Evolutionary conservation across 2,888 invertebrate species (phyloP).

Genomic region (Cephus pygmeus): DNA sequence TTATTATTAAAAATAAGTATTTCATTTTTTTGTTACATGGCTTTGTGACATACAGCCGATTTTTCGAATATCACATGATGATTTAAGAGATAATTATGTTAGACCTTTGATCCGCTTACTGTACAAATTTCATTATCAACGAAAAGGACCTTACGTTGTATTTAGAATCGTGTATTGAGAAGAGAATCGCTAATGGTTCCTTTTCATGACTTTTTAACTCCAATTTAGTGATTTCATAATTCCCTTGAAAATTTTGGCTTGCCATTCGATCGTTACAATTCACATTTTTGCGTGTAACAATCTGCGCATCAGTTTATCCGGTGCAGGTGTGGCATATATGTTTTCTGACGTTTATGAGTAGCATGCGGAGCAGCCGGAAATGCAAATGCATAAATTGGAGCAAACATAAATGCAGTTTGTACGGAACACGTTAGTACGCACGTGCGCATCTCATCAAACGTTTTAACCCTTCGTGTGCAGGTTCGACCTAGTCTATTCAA

Average conservation of each 20-base stretch:
- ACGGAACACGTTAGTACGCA: neutral
- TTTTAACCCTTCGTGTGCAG: neutral
- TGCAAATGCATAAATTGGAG: constrained; percentile 29
- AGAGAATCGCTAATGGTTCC: too few species aligned
- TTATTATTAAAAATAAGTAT: too few species aligned
- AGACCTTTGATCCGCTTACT: neutral
- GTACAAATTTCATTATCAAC: too few species aligned
- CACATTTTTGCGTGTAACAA: neutral
- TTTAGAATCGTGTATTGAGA: too few species aligned
- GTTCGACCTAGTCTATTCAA: neutral
- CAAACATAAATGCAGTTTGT: constrained; percentile 18
- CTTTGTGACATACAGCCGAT: too few species aligned
- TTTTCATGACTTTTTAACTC: neutral
- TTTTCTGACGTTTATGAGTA: constrained; percentile 13
- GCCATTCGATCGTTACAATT: neutral
- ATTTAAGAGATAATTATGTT: neutral
- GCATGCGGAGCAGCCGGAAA: constrained; percentile 8
- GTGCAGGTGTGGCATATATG: constrained; percentile 22
- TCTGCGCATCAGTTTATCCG: constrained; percentile 3
- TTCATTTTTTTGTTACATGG: too few species aligned
- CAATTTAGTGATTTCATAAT: neutral
- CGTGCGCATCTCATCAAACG: neutral
- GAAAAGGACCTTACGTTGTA: too few species aligned
- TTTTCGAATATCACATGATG: neutral
- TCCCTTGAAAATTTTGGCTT: neutral